These are phyloP conservation scores for Harpagifer antarcticus DNA, from an alignment of 2,797 vertebrate genomes.

Conservation along the genomic window DNA sequence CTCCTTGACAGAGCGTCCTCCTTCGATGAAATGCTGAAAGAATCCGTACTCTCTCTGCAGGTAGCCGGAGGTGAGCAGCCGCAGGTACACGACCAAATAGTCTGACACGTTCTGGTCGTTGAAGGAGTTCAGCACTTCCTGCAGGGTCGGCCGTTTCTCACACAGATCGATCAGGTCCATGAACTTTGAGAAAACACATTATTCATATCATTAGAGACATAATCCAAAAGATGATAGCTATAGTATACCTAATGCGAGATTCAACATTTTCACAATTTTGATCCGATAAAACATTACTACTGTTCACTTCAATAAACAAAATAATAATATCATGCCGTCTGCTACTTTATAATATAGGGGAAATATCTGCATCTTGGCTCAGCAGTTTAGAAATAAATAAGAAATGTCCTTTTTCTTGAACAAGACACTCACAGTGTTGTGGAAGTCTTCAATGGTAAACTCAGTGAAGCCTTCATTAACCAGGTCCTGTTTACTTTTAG, in stretches of 20 bases:
- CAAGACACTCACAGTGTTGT: conserved; percentile 90
- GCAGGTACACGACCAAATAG: conserved; percentile 95
- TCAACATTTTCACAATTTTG: background rate
- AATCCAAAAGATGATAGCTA: background rate
- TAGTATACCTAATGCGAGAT: background rate
- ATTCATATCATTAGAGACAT: background rate
- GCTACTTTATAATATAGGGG: background rate
- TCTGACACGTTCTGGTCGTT: conserved; percentile 96
- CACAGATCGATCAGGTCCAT: conserved; percentile 96
- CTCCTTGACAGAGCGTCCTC: conserved; percentile 94
- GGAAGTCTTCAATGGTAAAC: conserved; percentile 97
- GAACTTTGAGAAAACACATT: conserved; percentile 80
- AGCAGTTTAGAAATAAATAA: background rate
- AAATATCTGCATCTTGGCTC: background rate
- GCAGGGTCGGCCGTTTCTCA: conserved; percentile 90
- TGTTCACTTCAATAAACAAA: background rate
- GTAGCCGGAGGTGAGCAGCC: conserved; percentile 95
- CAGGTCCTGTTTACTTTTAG: conserved; percentile 94
- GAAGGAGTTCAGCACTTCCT: conserved; percentile 91
- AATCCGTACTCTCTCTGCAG: conserved; percentile 91
- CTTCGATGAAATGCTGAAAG: conserved; percentile 96
- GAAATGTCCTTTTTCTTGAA: background rate
- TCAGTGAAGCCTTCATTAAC: conserved; percentile 95
- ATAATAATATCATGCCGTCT: background rate
- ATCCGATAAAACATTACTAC: background rate